phyloP scores from a whole-genome alignment of 2,888 invertebrate species.

The Embidobia sp. region DNA sequence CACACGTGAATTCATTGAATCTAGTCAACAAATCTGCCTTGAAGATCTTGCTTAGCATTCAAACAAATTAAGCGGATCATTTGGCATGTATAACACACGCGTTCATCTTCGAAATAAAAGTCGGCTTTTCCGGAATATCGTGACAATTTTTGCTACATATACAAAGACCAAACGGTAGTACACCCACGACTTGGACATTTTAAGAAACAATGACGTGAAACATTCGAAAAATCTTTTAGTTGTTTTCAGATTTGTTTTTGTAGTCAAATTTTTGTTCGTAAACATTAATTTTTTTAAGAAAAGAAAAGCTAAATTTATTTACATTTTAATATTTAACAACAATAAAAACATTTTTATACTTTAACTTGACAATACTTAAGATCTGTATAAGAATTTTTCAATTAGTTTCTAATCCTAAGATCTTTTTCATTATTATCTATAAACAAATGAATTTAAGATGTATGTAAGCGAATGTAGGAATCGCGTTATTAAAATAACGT shows the following conservation, averaged over 20 bases:
- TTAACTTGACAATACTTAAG: too few relatives aligned
- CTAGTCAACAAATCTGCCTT: not conserved
- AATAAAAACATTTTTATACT: too few relatives aligned
- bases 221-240: too few relatives aligned
- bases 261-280: too few relatives aligned
- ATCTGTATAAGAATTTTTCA: too few relatives aligned
- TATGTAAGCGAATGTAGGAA: not conserved
- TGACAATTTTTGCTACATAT: conserved; percentile 7
- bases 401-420: too few relatives aligned
- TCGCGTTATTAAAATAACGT: conserved; percentile 17
- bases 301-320: too few relatives aligned
- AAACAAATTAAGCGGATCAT: conserved; percentile 3
- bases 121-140: conserved; percentile 11
- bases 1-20: conserved; percentile 4
- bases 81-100: conserved; percentile 3
- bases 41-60: not conserved
- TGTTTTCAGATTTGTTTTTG: too few relatives aligned
- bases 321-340: too few relatives aligned
- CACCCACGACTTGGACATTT: conserved; percentile 17
- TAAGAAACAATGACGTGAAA: conserved; percentile 31
- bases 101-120: conserved; percentile 8
- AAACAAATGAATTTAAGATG: not conserved
- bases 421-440: not conserved
- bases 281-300: too few relatives aligned
- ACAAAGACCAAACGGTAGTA: not conserved